These are phyloP conservation scores for Petrocephalus microphthalmus DNA, from an alignment of 2,113 vertebrate genomes.

Conservation along the genomic window DNA sequence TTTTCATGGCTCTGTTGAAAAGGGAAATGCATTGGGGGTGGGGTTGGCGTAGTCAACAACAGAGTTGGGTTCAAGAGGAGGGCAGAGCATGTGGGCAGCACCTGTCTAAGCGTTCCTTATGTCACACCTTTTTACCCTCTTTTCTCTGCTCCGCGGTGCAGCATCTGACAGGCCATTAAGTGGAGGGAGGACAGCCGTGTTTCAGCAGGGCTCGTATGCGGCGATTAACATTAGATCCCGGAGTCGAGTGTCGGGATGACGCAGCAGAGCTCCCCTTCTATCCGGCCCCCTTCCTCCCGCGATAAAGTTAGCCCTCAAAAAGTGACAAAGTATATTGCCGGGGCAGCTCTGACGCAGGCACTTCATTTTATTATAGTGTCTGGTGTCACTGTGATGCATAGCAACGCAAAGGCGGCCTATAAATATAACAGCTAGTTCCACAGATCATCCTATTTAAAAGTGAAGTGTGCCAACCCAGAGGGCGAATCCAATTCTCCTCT, in stretches of 20 bases:
- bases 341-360: slow-evolving; percentile 88
- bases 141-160: slow-evolving; percentile 55
- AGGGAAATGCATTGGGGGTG: neutral
- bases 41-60: neutral
- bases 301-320: slow-evolving; percentile 70
- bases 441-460: slow-evolving; percentile 50
- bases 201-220: slow-evolving; percentile 73
- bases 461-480: slow-evolving; percentile 22
- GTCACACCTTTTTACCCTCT: slow-evolving; percentile 46
- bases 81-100: slow-evolving; percentile 56
- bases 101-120: slow-evolving; percentile 75
- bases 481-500: neutral
- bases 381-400: slow-evolving; percentile 70
- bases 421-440: slow-evolving; percentile 57
- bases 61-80: slow-evolving; percentile 16
- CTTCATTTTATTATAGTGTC: slow-evolving; percentile 78
- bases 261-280: slow-evolving; percentile 60
- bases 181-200: slow-evolving; percentile 62
- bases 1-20: neutral
- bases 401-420: slow-evolving; percentile 75
- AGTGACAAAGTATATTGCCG: slow-evolving; percentile 78
- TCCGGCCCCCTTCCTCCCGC: slow-evolving; percentile 59
- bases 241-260: slow-evolving; percentile 74
- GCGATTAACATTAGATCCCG: slow-evolving; percentile 71
- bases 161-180: slow-evolving; percentile 57